Evolutionary conservation across 2,113 vertebrate genomes (phyloP).

Genomic region (Aegypius monachus): DNA sequence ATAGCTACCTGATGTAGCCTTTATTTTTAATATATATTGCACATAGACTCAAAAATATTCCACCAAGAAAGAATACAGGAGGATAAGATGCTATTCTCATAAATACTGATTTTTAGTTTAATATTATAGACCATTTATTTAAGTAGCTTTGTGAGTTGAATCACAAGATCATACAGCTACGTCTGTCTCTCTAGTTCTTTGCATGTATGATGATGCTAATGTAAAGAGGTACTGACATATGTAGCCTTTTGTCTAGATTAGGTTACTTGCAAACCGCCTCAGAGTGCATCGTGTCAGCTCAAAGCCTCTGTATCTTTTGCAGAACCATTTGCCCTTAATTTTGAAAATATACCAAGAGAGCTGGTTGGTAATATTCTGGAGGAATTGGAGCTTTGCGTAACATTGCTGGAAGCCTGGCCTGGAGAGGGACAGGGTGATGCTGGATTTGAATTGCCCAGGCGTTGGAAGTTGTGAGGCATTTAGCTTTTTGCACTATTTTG

Average conservation of each 20-base stretch:
- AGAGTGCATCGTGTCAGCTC: conserved; percentile 45
- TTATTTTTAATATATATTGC: neutral
- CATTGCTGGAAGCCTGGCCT: conserved; percentile 68
- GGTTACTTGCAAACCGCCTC: conserved; percentile 51
- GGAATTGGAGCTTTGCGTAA: conserved; percentile 54
- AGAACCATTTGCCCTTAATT: conserved; percentile 67
- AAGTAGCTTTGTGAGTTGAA: neutral
- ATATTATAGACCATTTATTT: neutral
- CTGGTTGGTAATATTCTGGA: conserved; percentile 58
- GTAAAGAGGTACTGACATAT: neutral
- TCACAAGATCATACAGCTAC: neutral
- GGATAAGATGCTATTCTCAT: neutral
- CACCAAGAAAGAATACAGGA: neutral
- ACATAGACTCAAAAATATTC: neutral
- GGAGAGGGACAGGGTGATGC: conserved; percentile 41
- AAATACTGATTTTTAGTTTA: neutral
- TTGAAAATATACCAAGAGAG: conserved; percentile 61
- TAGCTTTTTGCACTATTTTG: neutral
- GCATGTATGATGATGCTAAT: no score
- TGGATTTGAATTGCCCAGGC: conserved; percentile 49
- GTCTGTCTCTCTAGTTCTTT: neutral
- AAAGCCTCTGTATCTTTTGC: conserved; percentile 54
- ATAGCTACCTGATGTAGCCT: neutral
- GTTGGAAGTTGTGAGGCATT: conserved; percentile 66
- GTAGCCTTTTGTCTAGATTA: neutral